Conservation (phyloP, 2,888 invertebrate genomes). For the Nymphalis polychloros region DNA sequence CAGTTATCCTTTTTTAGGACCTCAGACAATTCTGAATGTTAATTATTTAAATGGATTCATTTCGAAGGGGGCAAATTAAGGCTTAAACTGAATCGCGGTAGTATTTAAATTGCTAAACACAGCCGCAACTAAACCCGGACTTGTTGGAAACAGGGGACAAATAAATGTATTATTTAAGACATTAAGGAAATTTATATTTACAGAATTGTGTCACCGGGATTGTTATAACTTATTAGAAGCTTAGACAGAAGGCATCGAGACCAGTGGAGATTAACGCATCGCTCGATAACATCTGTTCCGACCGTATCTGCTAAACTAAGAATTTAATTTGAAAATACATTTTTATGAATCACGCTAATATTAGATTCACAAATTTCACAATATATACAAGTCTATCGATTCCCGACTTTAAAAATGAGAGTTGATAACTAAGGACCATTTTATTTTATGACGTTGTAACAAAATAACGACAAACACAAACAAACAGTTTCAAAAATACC, state of each 20-base stretch:
- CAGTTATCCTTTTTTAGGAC: background rate
- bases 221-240: conserved; percentile 4
- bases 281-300: too few species aligned
- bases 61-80: conserved; percentile 33
- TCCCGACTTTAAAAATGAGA: too few species aligned
- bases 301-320: too few species aligned
- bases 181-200: conserved; percentile 26
- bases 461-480: too few species aligned
- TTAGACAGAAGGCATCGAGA: background rate
- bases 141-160: conserved; percentile 27
- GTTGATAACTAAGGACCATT: too few species aligned
- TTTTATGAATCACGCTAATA: too few species aligned
- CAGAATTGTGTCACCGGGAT: conserved; percentile 3
- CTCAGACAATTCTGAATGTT: conserved; percentile 23
- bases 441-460: too few species aligned
- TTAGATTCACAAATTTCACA: too few species aligned
- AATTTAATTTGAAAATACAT: background rate
- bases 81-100: conserved; percentile 21
- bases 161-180: conserved; percentile 29
- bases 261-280: background rate
- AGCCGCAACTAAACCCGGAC: conserved; percentile 10
- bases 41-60: conserved; percentile 44
- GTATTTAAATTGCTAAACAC: conserved; percentile 43
- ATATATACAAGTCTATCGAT: too few species aligned
- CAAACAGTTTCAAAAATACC: too few species aligned